A percentile compares a stretch with the other conserved stretches of the same genome.
Evolutionary conservation across 2,888 invertebrate genomes (phyloP).

Genomic region (Cabera pusaria): DNA sequence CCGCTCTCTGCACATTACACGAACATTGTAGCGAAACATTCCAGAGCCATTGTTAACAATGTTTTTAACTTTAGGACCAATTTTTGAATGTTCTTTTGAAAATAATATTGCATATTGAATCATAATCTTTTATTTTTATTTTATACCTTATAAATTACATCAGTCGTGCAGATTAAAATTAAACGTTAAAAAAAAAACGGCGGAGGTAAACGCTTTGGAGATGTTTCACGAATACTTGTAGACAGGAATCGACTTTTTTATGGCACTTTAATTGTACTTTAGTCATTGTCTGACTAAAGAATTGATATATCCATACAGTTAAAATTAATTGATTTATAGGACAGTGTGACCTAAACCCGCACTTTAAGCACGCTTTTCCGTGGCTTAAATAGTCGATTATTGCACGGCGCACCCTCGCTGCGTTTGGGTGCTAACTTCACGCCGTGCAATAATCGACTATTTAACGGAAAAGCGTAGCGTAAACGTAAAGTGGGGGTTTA

Average conservation of each 20-base stretch:
- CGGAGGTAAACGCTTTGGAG: conserved; percentile 68
- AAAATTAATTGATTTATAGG: too few relatives aligned
- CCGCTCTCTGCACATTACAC: conserved; percentile 69
- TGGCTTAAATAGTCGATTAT: too few relatives aligned
- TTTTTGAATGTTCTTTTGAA: conserved; percentile 83
- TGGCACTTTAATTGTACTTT: conserved; percentile 26
- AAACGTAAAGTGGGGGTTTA: too few relatives aligned
- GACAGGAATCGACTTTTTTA: conserved; percentile 13
- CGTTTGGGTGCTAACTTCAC: too few relatives aligned
- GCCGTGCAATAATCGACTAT: too few relatives aligned
- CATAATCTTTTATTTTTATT: conserved; percentile 47
- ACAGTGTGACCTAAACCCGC: too few relatives aligned
- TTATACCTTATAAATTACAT: conserved; percentile 28
- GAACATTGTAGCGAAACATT: conserved; percentile 70
- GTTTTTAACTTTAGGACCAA: conserved; percentile 82
- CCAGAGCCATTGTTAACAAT: conserved; percentile 83
- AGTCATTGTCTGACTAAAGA: too few relatives aligned
- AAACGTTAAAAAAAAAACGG: too few relatives aligned
- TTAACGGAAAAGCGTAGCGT: too few relatives aligned
- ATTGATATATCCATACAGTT: too few relatives aligned
- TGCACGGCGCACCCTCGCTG: too few relatives aligned
- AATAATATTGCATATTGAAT: conserved; percentile 82
- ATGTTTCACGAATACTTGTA: conserved; percentile 14
- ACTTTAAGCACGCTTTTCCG: too few relatives aligned
- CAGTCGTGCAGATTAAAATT: conserved; percentile 37